Evolutionary conservation across 64 coral and sea anemone species (phyloP).

Genomic region (Trachythela sp.): DNA sequence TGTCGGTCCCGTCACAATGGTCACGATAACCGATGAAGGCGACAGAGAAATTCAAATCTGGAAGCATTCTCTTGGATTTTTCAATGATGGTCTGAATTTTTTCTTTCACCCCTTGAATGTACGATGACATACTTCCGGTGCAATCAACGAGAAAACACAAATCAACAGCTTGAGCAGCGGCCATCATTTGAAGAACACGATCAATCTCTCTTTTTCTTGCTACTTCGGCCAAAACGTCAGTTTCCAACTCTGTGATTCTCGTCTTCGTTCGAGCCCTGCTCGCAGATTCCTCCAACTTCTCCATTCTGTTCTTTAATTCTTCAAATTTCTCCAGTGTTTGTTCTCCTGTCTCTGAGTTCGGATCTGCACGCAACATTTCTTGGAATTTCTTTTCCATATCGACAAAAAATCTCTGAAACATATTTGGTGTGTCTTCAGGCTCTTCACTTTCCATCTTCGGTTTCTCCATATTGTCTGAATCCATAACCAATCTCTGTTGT

Average conservation of each 20-base stretch:
- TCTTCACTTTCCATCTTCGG: not conserved
- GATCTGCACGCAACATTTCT: not conserved
- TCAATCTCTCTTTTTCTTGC: not conserved
- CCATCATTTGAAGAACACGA: not conserved
- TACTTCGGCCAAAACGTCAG: not conserved
- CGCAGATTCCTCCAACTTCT: not conserved
- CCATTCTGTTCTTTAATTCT: not conserved
- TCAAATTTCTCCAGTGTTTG: not conserved
- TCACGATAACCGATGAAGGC: not conserved
- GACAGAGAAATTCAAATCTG: not conserved
- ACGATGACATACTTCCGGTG: not conserved
- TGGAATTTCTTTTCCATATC: not conserved
- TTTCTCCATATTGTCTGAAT: not conserved
- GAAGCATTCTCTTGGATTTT: not conserved
- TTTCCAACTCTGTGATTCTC: not conserved
- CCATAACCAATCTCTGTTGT: not conserved
- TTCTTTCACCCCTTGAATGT: not conserved
- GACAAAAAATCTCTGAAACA: not conserved
- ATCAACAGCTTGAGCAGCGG: not conserved
- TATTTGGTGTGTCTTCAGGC: not conserved
- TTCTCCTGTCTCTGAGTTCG: not conserved
- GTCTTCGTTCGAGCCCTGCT: not conserved
- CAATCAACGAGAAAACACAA: not conserved
- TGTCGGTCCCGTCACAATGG: not conserved
- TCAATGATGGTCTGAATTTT: not conserved